These are phyloP conservation scores for Saccostrea cuccullata DNA, from an alignment of 1,140 invertebrate genomes.

Conservation along the genomic window DNA sequence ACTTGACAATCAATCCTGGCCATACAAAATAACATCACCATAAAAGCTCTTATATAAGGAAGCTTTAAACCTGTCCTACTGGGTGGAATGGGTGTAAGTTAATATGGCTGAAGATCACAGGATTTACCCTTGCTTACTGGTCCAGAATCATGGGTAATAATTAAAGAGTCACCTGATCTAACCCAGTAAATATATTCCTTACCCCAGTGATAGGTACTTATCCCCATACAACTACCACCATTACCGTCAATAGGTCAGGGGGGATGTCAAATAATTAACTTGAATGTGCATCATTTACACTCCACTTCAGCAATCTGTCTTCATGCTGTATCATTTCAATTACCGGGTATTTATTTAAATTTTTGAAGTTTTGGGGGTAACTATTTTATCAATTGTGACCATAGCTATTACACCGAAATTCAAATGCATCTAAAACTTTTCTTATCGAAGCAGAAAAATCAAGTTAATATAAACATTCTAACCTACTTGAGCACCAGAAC, in stretches of 20 bases:
- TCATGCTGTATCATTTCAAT: background rate
- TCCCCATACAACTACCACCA: background rate
- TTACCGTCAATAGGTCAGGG: background rate
- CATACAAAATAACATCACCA: background rate
- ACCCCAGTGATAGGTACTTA: background rate
- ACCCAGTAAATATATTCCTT: background rate
- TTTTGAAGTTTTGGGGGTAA: background rate
- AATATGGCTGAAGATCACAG: conserved; percentile 30
- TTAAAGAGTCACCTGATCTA: conserved; percentile 24
- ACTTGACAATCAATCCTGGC: background rate
- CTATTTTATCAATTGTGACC: background rate
- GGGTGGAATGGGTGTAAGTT: background rate
- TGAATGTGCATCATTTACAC: background rate
- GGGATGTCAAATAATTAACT: background rate
- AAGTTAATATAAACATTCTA: background rate
- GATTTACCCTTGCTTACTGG: background rate
- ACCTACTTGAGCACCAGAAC: background rate
- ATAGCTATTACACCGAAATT: too few species aligned
- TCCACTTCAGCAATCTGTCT: background rate
- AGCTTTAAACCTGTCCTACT: background rate
- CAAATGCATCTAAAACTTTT: background rate
- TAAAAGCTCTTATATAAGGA: conserved; percentile 1
- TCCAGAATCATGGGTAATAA: background rate
- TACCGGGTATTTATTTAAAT: background rate
- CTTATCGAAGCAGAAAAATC: conserved; percentile 2